phyloP scores from a whole-genome alignment of 1,140 invertebrate species.

The Nomia melanderi region DNA sequence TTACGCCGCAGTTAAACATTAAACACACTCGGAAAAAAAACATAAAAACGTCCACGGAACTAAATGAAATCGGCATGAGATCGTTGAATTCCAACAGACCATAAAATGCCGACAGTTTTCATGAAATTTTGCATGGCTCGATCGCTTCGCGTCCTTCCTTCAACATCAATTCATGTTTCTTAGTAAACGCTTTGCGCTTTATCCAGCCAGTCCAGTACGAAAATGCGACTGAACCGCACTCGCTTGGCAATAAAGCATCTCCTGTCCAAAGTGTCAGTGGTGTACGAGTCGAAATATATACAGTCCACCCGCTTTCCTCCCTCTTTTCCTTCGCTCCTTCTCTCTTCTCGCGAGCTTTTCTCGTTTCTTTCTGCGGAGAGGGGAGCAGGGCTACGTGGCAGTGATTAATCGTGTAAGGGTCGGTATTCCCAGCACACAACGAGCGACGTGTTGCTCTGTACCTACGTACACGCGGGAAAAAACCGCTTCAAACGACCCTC shows the following conservation, averaged over 20 bases:
- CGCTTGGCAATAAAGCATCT: constrained; percentile 67
- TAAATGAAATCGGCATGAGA: too few relatives aligned
- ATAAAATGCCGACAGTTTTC: neutral
- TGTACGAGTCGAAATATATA: constrained; percentile 67
- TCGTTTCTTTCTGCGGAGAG: constrained; percentile 52
- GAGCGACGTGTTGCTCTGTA: constrained; percentile 63
- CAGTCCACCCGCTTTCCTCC: constrained; percentile 20
- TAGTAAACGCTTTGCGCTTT: constrained; percentile 62
- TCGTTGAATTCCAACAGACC: too few relatives aligned
- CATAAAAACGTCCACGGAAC: too few relatives aligned
- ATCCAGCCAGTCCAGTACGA: constrained; percentile 62
- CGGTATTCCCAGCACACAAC: constrained; percentile 62
- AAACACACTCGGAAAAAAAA: too few relatives aligned
- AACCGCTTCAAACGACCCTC: constrained; percentile 49
- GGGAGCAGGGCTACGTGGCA: constrained; percentile 50
- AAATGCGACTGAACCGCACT: constrained; percentile 60
- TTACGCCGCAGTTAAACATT: too few relatives aligned
- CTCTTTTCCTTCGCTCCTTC: neutral
- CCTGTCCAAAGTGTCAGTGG: constrained; percentile 64
- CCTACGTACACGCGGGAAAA: constrained; percentile 53
- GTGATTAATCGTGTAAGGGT: constrained; percentile 67
- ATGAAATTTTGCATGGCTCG: neutral
- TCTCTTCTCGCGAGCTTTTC: constrained; percentile 34
- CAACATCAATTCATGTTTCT: constrained; percentile 29
- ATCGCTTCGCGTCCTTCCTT: neutral